These are phyloP conservation scores for sheep (Ovis aries) DNA, from an alignment of 2,113 vertebrate species.

Conservation along the genomic window ARS-UI_Ramb_v3.0 NC_056064.1:58548001-58548500, in stretches of 20 bases:
- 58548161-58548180: not conserved
- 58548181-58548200: not conserved
- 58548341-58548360: not conserved
- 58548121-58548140: not conserved
- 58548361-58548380: not conserved
- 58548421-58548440: not conserved
- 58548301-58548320: not conserved
- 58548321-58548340: not conserved
- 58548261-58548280: not conserved
- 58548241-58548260: not conserved
- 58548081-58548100: not conserved
- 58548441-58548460: not conserved
- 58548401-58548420: not conserved
- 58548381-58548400: not conserved
- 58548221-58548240: not conserved
- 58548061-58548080: not conserved
- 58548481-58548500: not conserved
- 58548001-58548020: not conserved
- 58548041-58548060: not conserved
- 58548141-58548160: not conserved
- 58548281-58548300: not conserved
- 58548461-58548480: not conserved
- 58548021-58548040: not conserved
- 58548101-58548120: not conserved
- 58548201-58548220: rapidly evolving